Evolutionary conservation across 2,888 invertebrate genomes (phyloP).

Genomic region (Omphaloscelis lunosa): DNA sequence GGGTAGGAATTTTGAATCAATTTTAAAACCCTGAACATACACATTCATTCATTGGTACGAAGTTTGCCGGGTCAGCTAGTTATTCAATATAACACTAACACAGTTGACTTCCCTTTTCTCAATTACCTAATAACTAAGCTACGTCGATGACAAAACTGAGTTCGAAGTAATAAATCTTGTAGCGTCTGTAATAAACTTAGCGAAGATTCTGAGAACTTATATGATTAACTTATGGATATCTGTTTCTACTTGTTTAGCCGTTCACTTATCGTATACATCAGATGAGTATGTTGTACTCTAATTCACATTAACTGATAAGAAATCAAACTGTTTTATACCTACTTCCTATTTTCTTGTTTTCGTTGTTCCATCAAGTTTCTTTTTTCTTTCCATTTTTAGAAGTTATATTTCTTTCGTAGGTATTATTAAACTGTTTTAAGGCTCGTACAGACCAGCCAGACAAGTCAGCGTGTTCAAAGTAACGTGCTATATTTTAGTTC

Average conservation of each 20-base stretch:
- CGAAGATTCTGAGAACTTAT: constrained; percentile 54
- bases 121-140: constrained; percentile 31
- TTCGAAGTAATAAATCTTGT: constrained; percentile 53
- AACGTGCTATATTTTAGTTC: not conserved
- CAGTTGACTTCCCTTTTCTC: constrained; percentile 3
- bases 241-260: constrained; percentile 11
- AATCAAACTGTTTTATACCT: constrained; percentile 7
- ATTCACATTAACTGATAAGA: constrained; percentile 17
- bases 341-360: constrained; percentile 10
- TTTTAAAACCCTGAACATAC: too few relatives aligned
- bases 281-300: constrained; percentile 6
- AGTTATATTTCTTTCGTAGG: not conserved
- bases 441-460: too few relatives aligned
- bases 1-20: too few relatives aligned
- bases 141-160: constrained; percentile 37
- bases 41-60: too few relatives aligned
- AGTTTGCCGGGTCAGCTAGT: too few relatives aligned
- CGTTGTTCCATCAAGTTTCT: not conserved
- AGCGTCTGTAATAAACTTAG: constrained; percentile 52
- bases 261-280: constrained; percentile 9
- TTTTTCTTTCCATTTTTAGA: not conserved
- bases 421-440: not conserved
- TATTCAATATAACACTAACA: constrained; percentile 5
- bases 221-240: constrained; percentile 63
- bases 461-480: not conserved